Conservation (phyloP, 2,113 vertebrate species). For the Diadophis punctatus region DNA sequence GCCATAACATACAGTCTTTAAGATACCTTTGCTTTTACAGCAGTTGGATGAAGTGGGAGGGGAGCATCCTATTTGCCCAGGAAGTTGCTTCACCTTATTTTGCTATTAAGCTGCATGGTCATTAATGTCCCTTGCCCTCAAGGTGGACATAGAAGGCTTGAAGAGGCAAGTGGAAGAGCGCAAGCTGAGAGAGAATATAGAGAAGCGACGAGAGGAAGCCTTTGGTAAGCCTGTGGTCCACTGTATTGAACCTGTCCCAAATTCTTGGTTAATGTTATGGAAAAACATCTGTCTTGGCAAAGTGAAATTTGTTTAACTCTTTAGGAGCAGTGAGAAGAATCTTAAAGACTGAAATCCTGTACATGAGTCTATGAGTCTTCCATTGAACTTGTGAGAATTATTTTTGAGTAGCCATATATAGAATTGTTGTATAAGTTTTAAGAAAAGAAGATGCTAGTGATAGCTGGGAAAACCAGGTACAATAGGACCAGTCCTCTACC, state of each 20-base stretch:
- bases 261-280: neutral
- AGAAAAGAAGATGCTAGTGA: neutral
- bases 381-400: neutral
- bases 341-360: neutral
- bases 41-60: neutral
- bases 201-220: constrained; percentile 41
- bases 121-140: constrained; percentile 28
- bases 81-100: neutral
- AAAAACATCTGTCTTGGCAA: neutral
- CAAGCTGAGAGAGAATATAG: constrained; percentile 49
- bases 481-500: neutral
- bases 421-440: neutral
- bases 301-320: neutral
- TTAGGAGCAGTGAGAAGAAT: neutral
- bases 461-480: neutral
- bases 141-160: constrained; percentile 76
- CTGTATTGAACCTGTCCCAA: neutral
- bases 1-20: neutral
- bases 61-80: neutral
- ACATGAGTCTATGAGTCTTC: neutral
- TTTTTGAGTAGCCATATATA: neutral
- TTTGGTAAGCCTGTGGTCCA: constrained; percentile 42
- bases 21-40: neutral
- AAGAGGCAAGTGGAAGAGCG: constrained; percentile 71
- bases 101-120: neutral